Percentiles rank a stretch among this genome's conserved stretches.
Conservation (phyloP, 2,797 vertebrate species). For the Myiotriccus ornatus region DNA sequence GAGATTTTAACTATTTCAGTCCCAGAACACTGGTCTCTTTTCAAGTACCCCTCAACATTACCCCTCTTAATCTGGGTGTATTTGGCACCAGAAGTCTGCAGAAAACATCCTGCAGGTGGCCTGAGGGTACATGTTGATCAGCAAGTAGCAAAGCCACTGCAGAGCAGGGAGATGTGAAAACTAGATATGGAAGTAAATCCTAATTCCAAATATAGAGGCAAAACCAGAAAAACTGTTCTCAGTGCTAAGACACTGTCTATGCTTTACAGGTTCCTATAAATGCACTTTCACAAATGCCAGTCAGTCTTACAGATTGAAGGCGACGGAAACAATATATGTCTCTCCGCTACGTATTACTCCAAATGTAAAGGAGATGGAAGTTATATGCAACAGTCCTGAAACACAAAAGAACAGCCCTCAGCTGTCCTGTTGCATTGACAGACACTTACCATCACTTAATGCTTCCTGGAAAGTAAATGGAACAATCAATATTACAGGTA, state of each 20-base stretch:
- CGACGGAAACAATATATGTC: neutral
- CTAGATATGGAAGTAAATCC: neutral
- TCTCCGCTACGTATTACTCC: neutral
- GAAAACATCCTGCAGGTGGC: neutral
- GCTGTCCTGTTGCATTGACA: constrained; percentile 70
- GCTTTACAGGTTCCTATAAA: constrained; percentile 64
- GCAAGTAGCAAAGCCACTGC: neutral
- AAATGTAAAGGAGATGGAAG: neutral
- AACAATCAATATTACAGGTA: constrained; percentile 64
- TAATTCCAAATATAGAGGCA: neutral
- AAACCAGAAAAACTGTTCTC: neutral
- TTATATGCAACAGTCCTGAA: constrained; percentile 62
- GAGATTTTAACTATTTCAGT: neutral
- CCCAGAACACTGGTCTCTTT: neutral
- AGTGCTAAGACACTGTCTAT: neutral
- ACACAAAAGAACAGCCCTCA: neutral
- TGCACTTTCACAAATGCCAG: constrained; percentile 44
- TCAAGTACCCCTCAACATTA: neutral
- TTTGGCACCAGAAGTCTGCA: neutral
- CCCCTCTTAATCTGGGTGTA: neutral
- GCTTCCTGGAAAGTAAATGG: constrained; percentile 66
- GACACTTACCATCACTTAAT: neutral
- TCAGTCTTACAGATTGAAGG: neutral
- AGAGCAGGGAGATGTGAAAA: neutral
- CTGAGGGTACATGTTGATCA: neutral